Conservation (phyloP, 2,797 vertebrate genomes). For the Caiman crocodilus region DNA sequence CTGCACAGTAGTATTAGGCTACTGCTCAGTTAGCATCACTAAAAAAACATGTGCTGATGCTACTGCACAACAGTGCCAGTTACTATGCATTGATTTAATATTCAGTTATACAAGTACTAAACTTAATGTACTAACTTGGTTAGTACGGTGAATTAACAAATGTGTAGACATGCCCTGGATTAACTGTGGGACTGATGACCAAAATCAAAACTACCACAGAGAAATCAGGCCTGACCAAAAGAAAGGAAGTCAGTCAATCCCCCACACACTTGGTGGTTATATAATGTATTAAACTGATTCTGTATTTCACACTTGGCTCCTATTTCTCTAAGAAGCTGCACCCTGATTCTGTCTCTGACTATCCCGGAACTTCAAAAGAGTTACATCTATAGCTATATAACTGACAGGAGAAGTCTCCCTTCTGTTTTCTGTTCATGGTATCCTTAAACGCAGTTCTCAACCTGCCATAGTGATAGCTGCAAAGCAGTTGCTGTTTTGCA, state of each 20-base stretch:
- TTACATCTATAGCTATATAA: not conserved
- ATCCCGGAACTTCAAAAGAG: not conserved
- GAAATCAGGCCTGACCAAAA: not conserved
- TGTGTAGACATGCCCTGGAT: not conserved
- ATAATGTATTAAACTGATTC: not conserved
- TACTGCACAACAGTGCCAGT: too few species aligned
- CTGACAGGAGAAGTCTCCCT: not conserved
- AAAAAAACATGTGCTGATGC: too few species aligned
- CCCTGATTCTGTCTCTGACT: not conserved
- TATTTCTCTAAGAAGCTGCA: not conserved
- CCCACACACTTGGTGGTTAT: not conserved
- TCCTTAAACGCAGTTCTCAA: fast-evolving
- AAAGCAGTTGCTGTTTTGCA: not conserved
- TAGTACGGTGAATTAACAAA: too few species aligned
- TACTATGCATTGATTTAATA: too few species aligned
- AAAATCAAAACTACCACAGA: not conserved
- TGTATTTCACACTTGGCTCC: not conserved
- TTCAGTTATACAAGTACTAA: too few species aligned
- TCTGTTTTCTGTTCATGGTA: not conserved
- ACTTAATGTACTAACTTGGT: too few species aligned
- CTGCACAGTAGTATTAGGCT: too few species aligned
- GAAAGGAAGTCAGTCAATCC: not conserved
- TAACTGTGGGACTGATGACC: not conserved
- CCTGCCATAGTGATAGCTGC: not conserved
- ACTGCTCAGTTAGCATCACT: too few species aligned